Conservation (phyloP, 2,888 invertebrate species). For the Crossocerus cetratus region DNA sequence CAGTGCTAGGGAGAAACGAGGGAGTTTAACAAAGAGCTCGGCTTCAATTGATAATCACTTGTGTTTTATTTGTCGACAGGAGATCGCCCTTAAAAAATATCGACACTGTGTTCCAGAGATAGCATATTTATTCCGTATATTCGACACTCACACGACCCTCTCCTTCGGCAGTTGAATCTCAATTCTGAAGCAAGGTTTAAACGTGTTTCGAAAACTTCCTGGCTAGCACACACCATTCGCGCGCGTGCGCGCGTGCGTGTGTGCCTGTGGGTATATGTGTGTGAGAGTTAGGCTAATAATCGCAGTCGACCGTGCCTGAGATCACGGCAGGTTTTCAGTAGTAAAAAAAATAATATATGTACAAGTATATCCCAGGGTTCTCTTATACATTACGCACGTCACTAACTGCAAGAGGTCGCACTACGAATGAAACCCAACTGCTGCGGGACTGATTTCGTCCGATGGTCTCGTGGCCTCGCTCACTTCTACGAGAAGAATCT, state of each 20-base stretch:
- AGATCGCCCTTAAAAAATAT: conserved; percentile 23
- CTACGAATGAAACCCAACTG: conserved; percentile 30
- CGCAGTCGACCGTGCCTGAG: neutral
- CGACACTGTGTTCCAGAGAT: conserved; percentile 22
- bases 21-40: neutral
- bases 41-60: conserved; percentile 9
- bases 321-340: neutral
- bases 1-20: neutral
- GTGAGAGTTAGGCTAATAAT: conserved; percentile 1
- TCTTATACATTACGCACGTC: conserved; percentile 14
- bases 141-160: conserved; percentile 12
- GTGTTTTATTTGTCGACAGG: conserved; percentile 17
- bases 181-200: conserved; percentile 11
- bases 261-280: neutral
- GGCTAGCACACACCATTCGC: neutral
- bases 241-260: neutral
- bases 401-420: neutral
- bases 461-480: neutral
- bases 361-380: conserved; percentile 22
- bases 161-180: conserved; percentile 20
- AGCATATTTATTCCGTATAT: conserved; percentile 14
- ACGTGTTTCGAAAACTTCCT: neutral
- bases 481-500: too few species aligned
- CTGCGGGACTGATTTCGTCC: conserved; percentile 7
- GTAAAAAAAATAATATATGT: conserved; percentile 41